Evolutionary conservation across 2,888 invertebrate genomes (phyloP).

Genomic region (Adelognathus sp.): DNA sequence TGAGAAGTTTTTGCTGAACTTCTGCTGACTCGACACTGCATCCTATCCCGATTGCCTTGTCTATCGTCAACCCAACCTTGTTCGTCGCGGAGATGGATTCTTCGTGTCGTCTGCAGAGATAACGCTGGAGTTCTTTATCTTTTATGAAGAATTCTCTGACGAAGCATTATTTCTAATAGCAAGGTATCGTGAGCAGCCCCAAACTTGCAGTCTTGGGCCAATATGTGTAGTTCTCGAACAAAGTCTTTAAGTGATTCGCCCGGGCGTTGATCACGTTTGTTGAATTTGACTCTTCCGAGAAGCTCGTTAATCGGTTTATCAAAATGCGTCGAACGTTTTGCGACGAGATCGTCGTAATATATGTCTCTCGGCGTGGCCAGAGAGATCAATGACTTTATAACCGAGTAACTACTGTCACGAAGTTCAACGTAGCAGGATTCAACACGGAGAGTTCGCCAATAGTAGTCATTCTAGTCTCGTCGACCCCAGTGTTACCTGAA

Average conservation of each 20-base stretch:
- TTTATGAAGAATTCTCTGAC: slow-evolving; percentile 24
- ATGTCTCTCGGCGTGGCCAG: slow-evolving; percentile 3
- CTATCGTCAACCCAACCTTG: slow-evolving; percentile 13
- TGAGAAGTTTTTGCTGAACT: slow-evolving; percentile 19
- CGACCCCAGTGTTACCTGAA: background rate
- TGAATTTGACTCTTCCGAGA: slow-evolving; percentile 15
- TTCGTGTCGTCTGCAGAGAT: slow-evolving; percentile 28
- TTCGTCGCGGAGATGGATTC: slow-evolving; percentile 10
- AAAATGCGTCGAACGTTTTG: slow-evolving; percentile 25
- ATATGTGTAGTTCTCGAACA: slow-evolving; percentile 1
- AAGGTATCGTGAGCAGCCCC: background rate
- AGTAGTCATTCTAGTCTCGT: background rate
- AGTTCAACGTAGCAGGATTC: background rate
- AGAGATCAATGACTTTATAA: slow-evolving; percentile 22
- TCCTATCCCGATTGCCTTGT: slow-evolving; percentile 21
- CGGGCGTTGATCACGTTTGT: slow-evolving; percentile 26
- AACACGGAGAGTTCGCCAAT: background rate
- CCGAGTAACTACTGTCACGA: background rate
- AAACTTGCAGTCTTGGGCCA: slow-evolving; percentile 30
- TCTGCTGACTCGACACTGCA: slow-evolving; percentile 12
- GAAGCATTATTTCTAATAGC: slow-evolving; percentile 27
- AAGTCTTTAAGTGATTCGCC: slow-evolving; percentile 26
- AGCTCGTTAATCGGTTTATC: slow-evolving; percentile 18
- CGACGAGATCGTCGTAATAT: background rate
- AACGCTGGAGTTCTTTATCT: slow-evolving; percentile 26